Evolutionary conservation across 2,113 vertebrate genomes (phyloP), one percentile per base, ranked within the genome.

Genomic region (Symphodus melops): DNA sequence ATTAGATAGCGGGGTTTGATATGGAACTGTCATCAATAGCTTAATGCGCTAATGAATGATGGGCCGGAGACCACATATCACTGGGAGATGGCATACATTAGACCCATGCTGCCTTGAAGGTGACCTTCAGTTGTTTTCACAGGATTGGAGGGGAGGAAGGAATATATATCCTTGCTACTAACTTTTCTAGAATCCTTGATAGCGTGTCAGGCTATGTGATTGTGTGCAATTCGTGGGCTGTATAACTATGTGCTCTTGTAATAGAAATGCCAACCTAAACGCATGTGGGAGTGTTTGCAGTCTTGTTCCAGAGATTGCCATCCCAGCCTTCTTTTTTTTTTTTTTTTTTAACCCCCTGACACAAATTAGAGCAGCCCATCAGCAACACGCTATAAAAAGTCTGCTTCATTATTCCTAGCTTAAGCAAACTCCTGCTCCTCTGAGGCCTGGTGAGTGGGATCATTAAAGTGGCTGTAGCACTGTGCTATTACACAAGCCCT

Each of bases 391-490:
- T 83, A 85, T 86, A 86, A 89, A 86, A 87, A 89, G 79, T 76
- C 73, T 46, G 78, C 83, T 90, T 89, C 88, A 86, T 92, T 91
- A 89, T 90, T 83, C 80, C 17, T 39, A 83, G 82, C 80, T 89
- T 86, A 88, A 78, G 83, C 82, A 75, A 88, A 89, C 81, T 65
- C 75, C 75, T 12, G 60, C 78, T 89, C 87, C 90, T 89, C 81
- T 82, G 87, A 82, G 88, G 83, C 75, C 73, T 42, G 81, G 82
- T 71, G 82, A 86, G 85, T 56, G 79, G 77, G 75, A 88, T 91
- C 86, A 87, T 93, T 92, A 91, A 90, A 87, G 81, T 71, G 81
- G 80, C 87, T 84, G 83, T 69, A 84, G 86, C 61, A 8, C 51
- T 16, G 65, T 41, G 78, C 68, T 78, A 61, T 85, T 63, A 77